phyloP scores from a whole-genome alignment of 1,140 invertebrate genomes.

The Neuroterus valhalla region DNA sequence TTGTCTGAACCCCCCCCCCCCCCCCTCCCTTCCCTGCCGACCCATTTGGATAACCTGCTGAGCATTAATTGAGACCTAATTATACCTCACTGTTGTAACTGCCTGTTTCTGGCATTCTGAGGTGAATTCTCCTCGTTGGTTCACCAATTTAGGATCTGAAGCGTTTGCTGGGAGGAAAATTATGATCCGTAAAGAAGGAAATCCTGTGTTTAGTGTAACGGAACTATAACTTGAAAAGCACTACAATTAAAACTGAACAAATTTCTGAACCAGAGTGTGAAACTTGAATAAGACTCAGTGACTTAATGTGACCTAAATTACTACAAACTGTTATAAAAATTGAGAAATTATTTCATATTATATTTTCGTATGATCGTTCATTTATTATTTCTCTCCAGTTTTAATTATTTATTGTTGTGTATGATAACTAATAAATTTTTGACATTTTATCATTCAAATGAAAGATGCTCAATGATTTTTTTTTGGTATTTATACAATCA shows the following conservation, averaged over 20 bases:
- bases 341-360: too few species aligned
- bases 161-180: not conserved
- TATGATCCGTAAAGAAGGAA: not conserved
- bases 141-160: constrained; percentile 1
- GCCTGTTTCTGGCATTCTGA: constrained; percentile 19
- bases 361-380: too few species aligned
- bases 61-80: constrained; percentile 23
- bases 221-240: not conserved
- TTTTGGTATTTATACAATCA: too few species aligned
- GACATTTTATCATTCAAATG: too few species aligned
- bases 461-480: too few species aligned
- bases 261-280: too few species aligned
- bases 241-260: not conserved
- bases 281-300: too few species aligned
- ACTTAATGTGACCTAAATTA: too few species aligned
- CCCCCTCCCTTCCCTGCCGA: not conserved
- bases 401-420: too few species aligned
- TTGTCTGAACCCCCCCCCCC: not conserved
- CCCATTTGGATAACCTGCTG: constrained; percentile 5
- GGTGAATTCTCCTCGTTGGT: constrained; percentile 2
- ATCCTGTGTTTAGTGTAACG: not conserved
- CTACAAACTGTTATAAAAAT: too few species aligned
- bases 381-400: too few species aligned
- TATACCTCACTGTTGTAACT: constrained; percentile 4
- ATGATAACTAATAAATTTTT: too few species aligned